Base-by-base conservation (phyloP, 2,113 vertebrate species). In the Ardeotis arabs region DNA sequence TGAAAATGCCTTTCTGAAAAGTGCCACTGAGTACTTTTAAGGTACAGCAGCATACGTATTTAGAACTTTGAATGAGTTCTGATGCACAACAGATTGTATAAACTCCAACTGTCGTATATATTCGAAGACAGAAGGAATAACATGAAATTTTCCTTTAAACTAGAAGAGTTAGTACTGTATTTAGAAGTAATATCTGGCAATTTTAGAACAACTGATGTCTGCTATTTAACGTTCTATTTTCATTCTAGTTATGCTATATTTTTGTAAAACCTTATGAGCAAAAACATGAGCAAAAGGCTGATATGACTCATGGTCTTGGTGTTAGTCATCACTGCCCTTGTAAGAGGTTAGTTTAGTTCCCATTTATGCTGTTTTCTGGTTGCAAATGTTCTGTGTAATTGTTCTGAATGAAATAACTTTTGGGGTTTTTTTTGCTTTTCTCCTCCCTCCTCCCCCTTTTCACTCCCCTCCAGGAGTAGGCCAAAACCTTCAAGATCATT, bases 401-500 rank as follows among this genome's bases (percentile, higher is more conserved):
- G 7, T 39, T 78, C 44, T 66, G 5, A 41, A 19, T 68, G 45
- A 87, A 84, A 62, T 59, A 68, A 89, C 24, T 33, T 44, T 44
- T 44, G 41, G 41, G 12, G 15, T 28, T 94, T 66, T 72, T 10
- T 7, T 27, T 10, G 0, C 18, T 11, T 52, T 93, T 77, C 41
- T 77, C n/a, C 23, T 84, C 68, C 27, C 16, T 63, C 4, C 3
- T 13, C 2, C 9, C 6, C 5, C 4, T 77, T 87, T 74, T 18
- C 20, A 9, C 5, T 37, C 6, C 28, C 3, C 41, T 21, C 25
- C 89, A 99, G 99, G 99, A 77, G 99, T 99, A 45, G 99, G 99
- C 69, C 98, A 98, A 94, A 99, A 99, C 97, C 98, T 99, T 49
- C 99, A 99, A 90, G 99, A 99, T 95, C 99, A 99, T 95, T 97